Conservation (phyloP, 2,113 vertebrate species). For the Merops nubicus region DNA sequence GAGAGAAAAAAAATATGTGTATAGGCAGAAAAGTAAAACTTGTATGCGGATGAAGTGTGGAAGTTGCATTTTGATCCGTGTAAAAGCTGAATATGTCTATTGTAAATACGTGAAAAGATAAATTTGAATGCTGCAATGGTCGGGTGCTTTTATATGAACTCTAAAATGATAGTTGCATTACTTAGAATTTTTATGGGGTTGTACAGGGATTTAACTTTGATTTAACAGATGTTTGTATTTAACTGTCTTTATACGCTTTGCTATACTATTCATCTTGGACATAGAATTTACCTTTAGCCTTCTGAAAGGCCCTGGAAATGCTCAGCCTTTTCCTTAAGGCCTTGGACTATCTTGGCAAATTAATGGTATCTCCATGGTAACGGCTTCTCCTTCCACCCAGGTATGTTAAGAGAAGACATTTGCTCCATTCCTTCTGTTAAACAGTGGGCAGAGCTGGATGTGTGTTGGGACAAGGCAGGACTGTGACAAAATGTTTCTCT, state of each 20-base stretch:
- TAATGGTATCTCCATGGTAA: fast-evolving
- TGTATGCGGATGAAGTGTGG: fast-evolving
- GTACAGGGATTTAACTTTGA: slow-evolving; percentile 39
- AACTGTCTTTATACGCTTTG: neutral
- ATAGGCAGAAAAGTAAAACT: neutral
- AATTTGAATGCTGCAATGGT: neutral
- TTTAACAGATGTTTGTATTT: neutral
- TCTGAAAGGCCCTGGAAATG: neutral
- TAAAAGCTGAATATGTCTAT: neutral
- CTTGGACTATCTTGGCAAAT: neutral
- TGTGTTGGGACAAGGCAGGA: neutral
- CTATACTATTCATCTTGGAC: neutral
- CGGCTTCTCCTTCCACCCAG: neutral
- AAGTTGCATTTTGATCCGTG: neutral
- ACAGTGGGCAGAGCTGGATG: no score
- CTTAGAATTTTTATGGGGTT: slow-evolving; percentile 23
- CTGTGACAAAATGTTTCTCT: neutral
- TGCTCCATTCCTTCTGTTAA: neutral
- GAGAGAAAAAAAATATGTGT: neutral
- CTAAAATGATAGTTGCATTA: neutral
- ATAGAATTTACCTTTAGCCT: neutral
- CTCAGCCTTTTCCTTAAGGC: neutral
- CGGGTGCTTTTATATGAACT: neutral
- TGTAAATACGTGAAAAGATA: neutral
- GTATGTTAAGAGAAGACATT: neutral